A percentile compares a stretch with the other conserved stretches of the same genome.
phyloP scores from a whole-genome alignment of 2,888 invertebrate species.

The Trachelus stipa region DNA sequence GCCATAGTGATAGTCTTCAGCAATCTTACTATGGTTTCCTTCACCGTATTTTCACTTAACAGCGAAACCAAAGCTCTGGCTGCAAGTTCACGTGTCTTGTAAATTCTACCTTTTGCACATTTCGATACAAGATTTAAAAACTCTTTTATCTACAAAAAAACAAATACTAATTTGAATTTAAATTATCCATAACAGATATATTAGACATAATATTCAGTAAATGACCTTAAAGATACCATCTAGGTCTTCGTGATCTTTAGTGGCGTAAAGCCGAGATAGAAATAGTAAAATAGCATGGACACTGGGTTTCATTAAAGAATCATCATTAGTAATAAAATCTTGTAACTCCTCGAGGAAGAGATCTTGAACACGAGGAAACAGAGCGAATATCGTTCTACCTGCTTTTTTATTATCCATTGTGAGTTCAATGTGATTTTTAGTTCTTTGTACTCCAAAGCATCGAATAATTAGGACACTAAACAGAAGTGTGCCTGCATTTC shows the following conservation, averaged over 20 bases:
- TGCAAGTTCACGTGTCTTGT: constrained; percentile 79
- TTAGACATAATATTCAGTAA: constrained; percentile 10
- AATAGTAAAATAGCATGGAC: constrained; percentile 84
- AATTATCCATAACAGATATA: constrained; percentile 12
- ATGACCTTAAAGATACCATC: constrained; percentile 68
- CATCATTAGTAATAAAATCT: constrained; percentile 52
- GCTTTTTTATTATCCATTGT: constrained; percentile 78
- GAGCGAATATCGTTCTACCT: constrained; percentile 83
- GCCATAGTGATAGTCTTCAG: constrained; percentile 51
- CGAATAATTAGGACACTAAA: constrained; percentile 86
- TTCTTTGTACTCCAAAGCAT: constrained; percentile 86
- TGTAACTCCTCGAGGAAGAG: constrained; percentile 70
- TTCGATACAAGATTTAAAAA: constrained; percentile 75
- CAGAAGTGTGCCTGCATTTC: constrained; percentile 88
- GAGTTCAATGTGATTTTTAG: constrained; percentile 71
- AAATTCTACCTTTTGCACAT: constrained; percentile 76
- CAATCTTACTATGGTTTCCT: constrained; percentile 54
- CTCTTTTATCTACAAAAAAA: constrained; percentile 71
- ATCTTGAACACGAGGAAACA: constrained; percentile 73
- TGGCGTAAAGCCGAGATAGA: constrained; percentile 82
- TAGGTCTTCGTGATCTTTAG: constrained; percentile 75
- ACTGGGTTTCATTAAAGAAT: constrained; percentile 70
- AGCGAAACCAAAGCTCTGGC: constrained; percentile 77
- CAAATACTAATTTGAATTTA: neutral
- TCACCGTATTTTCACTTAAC: constrained; percentile 65